phyloP scores from a whole-genome alignment of 2,797 vertebrate species.

The Darevskia mixta region DNA sequence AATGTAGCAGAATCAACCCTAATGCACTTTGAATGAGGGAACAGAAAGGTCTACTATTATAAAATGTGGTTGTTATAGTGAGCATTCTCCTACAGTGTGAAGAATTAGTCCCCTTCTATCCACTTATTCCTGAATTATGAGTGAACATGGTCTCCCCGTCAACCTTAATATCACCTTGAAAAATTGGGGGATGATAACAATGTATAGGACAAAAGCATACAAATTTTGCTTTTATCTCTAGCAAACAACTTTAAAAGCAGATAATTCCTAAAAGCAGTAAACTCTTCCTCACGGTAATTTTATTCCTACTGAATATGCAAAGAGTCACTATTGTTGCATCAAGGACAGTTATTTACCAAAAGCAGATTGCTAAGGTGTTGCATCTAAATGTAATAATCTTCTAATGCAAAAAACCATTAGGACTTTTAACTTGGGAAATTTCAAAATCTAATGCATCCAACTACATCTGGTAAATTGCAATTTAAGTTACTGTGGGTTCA shows the following conservation, averaged over 20 bases:
- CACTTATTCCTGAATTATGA: background rate
- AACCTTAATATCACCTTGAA: background rate
- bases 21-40: background rate
- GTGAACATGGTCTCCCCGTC: background rate
- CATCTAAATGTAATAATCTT: constrained; percentile 87
- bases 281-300: constrained; percentile 83
- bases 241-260: constrained; percentile 82
- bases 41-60: background rate
- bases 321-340: background rate
- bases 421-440: constrained; percentile 78
- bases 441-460: constrained; percentile 83
- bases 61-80: background rate
- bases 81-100: background rate
- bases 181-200: constrained; percentile 16
- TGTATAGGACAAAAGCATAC: background rate
- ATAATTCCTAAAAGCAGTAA: constrained; percentile 85
- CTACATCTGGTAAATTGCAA: constrained; percentile 83
- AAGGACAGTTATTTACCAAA: constrained; percentile 86
- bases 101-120: background rate
- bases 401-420: constrained; percentile 84
- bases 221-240: constrained; percentile 83
- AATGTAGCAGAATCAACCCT: background rate
- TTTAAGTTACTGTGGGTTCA: constrained; percentile 78
- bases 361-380: constrained; percentile 81
- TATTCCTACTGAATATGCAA: constrained; percentile 77